A percentile compares a stretch with the other conserved stretches of the same genome.
Conservation (phyloP, 2,888 invertebrate genomes). For the Nasonia oneida region DNA sequence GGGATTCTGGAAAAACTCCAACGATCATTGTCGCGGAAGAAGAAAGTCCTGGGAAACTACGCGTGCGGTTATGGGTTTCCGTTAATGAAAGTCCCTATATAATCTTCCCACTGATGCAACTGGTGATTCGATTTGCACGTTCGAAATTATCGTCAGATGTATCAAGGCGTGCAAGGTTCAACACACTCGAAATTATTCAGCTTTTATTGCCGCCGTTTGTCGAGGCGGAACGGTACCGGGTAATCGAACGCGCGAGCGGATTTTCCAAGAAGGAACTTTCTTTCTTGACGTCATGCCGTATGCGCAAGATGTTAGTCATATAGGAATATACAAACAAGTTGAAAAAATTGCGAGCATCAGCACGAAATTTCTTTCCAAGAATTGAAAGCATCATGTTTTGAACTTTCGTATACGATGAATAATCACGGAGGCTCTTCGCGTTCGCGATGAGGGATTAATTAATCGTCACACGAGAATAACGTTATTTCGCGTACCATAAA, state of each 20-base stretch:
- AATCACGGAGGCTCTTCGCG: neutral
- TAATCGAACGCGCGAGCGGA: neutral
- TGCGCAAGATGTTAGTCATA: neutral
- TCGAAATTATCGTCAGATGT: no score
- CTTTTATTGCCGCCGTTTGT: neutral
- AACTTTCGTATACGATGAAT: neutral
- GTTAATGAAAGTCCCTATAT: neutral
- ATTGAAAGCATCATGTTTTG: neutral
- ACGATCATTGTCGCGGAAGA: neutral
- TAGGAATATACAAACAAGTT: neutral
- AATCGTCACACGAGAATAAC: neutral
- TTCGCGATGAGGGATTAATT: neutral
- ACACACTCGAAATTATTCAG: no score
- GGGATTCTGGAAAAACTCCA: neutral
- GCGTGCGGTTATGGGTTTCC: neutral
- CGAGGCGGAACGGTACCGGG: neutral
- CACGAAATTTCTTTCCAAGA: neutral
- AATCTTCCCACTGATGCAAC: neutral
- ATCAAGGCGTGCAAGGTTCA: no score
- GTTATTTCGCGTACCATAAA: neutral
- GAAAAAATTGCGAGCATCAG: neutral
- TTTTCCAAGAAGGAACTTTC: conserved; percentile 35
- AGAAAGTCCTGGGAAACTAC: neutral
- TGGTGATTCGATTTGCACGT: no score
- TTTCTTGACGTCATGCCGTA: conserved; percentile 21